Base-by-base conservation (phyloP, 1,140 invertebrate genomes). In the Rhizoglyphus robini region DNA sequence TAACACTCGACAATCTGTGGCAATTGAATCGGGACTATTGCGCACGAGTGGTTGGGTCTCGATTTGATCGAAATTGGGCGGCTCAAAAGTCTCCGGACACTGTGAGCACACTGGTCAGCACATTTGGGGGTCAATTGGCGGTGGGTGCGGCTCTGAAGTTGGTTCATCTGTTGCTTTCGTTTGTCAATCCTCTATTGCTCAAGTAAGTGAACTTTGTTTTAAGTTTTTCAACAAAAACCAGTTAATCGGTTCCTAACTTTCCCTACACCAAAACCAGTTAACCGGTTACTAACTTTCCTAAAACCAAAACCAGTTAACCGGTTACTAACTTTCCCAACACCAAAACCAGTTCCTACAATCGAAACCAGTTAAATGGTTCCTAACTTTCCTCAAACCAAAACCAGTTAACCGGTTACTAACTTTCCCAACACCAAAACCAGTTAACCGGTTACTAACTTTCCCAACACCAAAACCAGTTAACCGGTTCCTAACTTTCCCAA, bases 1-100 rank as follows among this genome's bases (percentile, higher is more conserved):
- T 98, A 31, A 86, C 86, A 69, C 81, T 82, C 51, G 78, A 80
- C 36, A 88, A 97, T 76, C 75, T 97, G 0, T 98, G 93, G 92
- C 83, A 86, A 38, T 82, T 98, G 73, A 90, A 91, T 71, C 82
- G 84, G 1, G 83, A 86, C 70, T 90, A 97, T 74, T 83, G 83
- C 36, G 86, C 90, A 23, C 78, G 76, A 38, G 83, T 85, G 75
- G 83, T 96, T 3, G 83, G 90, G 51, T 86, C 86, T 11, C 78
- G 79, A 54, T 96, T 95, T 75, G 86, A 94, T 67, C 86, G 88
- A 77, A 81, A 89, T 75, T 95, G 89, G 88, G 79, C 84, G 51
- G 75, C 79, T 46, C 71, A 75, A 70, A 15, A 18, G 18, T 11
- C 8, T 11, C 36, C 36, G 8, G 18, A 18, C 36, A 41, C 36